Percentiles rank a stretch among this genome's conserved stretches.
Conservation (phyloP, 1,140 invertebrate genomes). For the Brachionus paranguensis region DNA sequence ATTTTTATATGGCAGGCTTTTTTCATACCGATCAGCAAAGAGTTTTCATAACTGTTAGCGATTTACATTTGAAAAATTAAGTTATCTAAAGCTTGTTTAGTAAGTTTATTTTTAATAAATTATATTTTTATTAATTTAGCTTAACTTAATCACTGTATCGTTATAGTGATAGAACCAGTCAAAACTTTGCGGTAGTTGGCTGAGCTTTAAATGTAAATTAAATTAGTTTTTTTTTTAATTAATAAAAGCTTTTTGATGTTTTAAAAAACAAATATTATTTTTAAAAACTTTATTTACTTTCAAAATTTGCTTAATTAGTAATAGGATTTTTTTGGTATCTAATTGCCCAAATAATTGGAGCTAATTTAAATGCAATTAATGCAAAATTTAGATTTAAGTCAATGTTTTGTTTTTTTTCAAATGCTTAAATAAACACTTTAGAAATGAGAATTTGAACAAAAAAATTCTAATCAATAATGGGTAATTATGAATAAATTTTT, state of each 20-base stretch:
- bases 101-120: not conserved
- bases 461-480: not conserved
- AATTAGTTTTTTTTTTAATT: not conserved
- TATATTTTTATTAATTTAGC: not conserved
- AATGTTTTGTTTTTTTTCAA: not conserved
- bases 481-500: not conserved
- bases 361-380: not conserved
- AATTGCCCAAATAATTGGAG: not conserved
- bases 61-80: not conserved
- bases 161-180: constrained; percentile 29
- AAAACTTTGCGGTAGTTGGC: not conserved
- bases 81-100: not conserved
- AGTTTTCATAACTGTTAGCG: not conserved
- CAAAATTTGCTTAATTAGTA: not conserved
- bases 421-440: not conserved
- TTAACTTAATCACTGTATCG: constrained; percentile 25
- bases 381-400: not conserved
- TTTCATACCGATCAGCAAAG: not conserved
- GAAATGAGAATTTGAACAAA: not conserved
- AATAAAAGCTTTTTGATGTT: not conserved
- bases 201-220: not conserved
- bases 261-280: not conserved
- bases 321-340: not conserved
- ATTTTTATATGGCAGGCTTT: not conserved
- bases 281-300: not conserved